Evolutionary conservation across 2,888 invertebrate species (phyloP).

Genomic region (Hanleya hanleyi): DNA sequence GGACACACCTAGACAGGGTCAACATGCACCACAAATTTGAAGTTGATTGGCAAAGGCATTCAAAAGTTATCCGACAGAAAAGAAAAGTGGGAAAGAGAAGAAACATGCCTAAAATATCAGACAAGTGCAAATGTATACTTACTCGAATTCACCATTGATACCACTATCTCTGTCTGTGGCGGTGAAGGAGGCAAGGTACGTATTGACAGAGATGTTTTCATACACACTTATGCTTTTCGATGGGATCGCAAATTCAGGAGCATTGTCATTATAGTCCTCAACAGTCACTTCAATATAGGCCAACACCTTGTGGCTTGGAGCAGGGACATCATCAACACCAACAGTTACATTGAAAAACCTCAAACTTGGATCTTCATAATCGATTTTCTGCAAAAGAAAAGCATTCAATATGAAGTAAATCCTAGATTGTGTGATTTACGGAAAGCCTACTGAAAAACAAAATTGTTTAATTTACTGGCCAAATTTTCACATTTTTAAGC

Average conservation of each 20-base stretch:
- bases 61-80: too few relatives aligned
- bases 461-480: too few relatives aligned
- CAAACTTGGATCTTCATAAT: constrained; percentile 60
- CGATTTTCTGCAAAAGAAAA: constrained; percentile 56
- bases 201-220: constrained; percentile 94
- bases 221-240: constrained; percentile 77
- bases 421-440: too few relatives aligned
- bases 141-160: constrained; percentile 76
- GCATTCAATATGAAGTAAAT: too few relatives aligned
- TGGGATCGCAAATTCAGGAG: constrained; percentile 86
- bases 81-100: too few relatives aligned
- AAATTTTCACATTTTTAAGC: too few relatives aligned
- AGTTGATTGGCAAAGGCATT: too few relatives aligned
- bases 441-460: too few relatives aligned
- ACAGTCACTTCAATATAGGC: constrained; percentile 98
- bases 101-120: too few relatives aligned
- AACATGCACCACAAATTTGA: too few relatives aligned
- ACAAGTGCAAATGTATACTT: too few relatives aligned
- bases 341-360: constrained; percentile 69
- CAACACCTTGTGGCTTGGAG: constrained; percentile 79
- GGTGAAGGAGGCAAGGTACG: constrained; percentile 92
- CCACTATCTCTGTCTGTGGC: constrained; percentile 98
- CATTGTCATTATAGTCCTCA: constrained; percentile 99
- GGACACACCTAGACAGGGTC: too few relatives aligned
- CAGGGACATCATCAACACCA: constrained; percentile 59